phyloP scores from a whole-genome alignment of 1,140 invertebrate species.

The Aphelinus atriplicis region DNA sequence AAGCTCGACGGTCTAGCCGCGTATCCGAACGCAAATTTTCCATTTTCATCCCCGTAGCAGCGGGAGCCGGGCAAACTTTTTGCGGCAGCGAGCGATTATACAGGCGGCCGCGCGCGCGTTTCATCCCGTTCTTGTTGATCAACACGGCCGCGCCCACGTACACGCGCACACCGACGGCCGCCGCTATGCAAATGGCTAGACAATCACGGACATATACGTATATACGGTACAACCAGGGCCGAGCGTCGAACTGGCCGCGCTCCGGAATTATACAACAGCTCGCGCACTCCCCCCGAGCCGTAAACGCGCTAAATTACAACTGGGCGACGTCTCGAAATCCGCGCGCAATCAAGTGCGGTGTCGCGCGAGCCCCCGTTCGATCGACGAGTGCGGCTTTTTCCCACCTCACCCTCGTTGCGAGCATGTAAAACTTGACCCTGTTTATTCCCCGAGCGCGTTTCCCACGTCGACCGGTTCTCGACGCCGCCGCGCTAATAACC shows the following conservation, averaged over 20 bases:
- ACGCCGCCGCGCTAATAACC: background rate
- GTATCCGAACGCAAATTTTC: no score
- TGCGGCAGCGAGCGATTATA: background rate
- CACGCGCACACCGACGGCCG: no score
- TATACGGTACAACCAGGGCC: no score
- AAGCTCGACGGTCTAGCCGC: no score
- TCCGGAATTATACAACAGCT: background rate
- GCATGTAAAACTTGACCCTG: constrained; percentile 5
- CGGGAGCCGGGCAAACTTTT: background rate
- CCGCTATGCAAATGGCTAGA: constrained; percentile 45
- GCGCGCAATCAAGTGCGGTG: constrained; percentile 30
- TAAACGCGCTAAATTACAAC: constrained; percentile 49
- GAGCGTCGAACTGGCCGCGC: no score
- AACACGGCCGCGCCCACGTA: background rate
- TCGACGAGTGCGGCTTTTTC: constrained; percentile 28
- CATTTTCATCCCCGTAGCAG: no score
- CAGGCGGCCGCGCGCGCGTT: background rate
- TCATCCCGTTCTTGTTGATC: constrained; percentile 11
- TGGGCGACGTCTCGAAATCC: constrained; percentile 38
- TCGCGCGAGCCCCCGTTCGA: constrained; percentile 10
- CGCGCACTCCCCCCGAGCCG: constrained; percentile 7
- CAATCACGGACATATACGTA: constrained; percentile 40
- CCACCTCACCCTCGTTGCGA: constrained; percentile 4
- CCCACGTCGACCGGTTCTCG: background rate
- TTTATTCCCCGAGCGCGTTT: constrained; percentile 19